Conservation (phyloP, 2,113 vertebrate genomes). For the Sciurus niger region DNA sequence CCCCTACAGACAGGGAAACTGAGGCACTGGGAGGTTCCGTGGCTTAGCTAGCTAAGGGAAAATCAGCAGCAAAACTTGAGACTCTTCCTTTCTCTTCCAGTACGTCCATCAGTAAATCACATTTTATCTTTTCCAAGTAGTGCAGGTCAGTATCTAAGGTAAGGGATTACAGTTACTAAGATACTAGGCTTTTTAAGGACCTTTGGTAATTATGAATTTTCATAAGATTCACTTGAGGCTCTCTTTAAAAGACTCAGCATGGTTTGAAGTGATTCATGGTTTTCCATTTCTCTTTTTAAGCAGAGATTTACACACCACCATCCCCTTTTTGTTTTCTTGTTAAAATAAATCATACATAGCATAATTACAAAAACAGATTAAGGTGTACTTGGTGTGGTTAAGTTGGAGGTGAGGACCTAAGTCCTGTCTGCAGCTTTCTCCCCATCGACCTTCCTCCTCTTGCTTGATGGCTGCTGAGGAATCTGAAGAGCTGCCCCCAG, state of each 20-base stretch:
- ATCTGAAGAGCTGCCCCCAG: neutral
- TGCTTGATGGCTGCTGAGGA: neutral
- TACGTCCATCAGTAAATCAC: neutral
- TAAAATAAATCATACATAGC: neutral
- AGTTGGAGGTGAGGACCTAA: neutral
- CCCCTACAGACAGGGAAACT: constrained; percentile 42
- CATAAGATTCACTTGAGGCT: neutral
- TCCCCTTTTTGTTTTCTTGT: neutral
- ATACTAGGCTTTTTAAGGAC: constrained; percentile 7
- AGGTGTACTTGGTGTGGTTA: neutral
- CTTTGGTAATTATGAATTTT: constrained; percentile 5
- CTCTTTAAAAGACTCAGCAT: neutral
- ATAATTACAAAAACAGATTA: neutral
- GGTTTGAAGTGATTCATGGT: neutral
- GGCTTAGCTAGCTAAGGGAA: constrained; percentile 44
- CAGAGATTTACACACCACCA: neutral
- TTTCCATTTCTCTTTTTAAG: constrained; percentile 22
- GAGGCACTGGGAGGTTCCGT: neutral
- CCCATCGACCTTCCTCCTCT: neutral
- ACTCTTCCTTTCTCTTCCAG: neutral
- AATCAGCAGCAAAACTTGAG: neutral
- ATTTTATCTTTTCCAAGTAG: constrained; percentile 35
- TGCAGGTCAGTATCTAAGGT: neutral
- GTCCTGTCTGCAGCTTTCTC: neutral
- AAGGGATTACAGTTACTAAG: constrained; percentile 28